phyloP scores from a whole-genome alignment of 2,797 vertebrate species.

The Melanotaenia nigrans region DNA sequence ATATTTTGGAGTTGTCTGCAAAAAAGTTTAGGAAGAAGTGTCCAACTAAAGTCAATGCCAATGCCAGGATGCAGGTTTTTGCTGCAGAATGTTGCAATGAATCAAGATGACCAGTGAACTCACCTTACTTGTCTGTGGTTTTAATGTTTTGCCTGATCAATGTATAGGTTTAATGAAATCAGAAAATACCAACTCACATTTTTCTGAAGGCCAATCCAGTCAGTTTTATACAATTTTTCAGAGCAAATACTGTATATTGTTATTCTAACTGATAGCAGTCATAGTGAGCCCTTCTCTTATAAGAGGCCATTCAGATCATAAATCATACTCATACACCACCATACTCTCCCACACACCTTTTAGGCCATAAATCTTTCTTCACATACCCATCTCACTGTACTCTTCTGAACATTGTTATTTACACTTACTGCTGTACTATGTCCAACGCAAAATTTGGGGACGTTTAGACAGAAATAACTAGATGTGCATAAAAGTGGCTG shows the following conservation, averaged over 20 bases:
- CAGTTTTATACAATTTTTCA: slow-evolving; percentile 23
- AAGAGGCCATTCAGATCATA: slow-evolving; percentile 45
- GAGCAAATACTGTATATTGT: slow-evolving; percentile 29
- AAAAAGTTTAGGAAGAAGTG: not conserved
- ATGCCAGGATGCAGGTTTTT: not conserved
- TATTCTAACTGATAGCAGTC: slow-evolving; percentile 50
- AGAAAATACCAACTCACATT: slow-evolving; percentile 4
- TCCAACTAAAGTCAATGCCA: not conserved
- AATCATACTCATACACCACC: slow-evolving; percentile 46
- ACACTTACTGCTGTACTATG: slow-evolving; percentile 14
- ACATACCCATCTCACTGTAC: slow-evolving; percentile 34
- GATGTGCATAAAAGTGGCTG: slow-evolving; percentile 29
- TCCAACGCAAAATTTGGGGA: slow-evolving; percentile 24
- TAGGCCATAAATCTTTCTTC: slow-evolving; percentile 58
- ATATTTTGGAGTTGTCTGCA: not conserved
- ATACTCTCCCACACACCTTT: slow-evolving; percentile 36
- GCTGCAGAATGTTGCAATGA: not conserved
- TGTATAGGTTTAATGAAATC: not conserved
- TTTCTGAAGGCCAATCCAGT: not conserved
- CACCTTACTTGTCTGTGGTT: not conserved
- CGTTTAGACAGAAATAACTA: slow-evolving; percentile 28
- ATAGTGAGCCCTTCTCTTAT: slow-evolving; percentile 32
- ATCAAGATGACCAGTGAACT: not conserved
- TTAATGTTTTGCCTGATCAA: not conserved
- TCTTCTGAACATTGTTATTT: slow-evolving; percentile 34